Evolutionary conservation across 2,797 vertebrate genomes (phyloP).

Genomic region (Sebastes glaucus): DNA sequence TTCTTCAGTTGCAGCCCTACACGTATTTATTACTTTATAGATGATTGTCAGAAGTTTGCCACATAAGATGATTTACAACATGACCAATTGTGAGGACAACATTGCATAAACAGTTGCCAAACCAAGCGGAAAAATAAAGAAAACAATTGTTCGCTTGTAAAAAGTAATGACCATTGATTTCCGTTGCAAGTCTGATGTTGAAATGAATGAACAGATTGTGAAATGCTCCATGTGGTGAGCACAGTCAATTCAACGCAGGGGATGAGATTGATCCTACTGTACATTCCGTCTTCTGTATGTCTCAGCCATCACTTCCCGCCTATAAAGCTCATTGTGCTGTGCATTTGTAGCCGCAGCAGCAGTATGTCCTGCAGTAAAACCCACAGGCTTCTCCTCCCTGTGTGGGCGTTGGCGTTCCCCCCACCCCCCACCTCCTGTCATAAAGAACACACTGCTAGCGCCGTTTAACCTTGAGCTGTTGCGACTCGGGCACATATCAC

Average conservation of each 20-base stretch:
- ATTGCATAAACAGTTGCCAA: slow-evolving; percentile 34
- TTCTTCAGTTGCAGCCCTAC: background rate
- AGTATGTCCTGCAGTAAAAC: slow-evolving; percentile 45
- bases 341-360: slow-evolving; percentile 11
- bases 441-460: slow-evolving; percentile 43
- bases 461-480: slow-evolving; percentile 79
- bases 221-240: slow-evolving; percentile 49
- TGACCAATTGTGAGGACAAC: background rate
- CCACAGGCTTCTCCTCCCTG: slow-evolving; percentile 12
- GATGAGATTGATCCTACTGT: slow-evolving; percentile 39
- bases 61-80: slow-evolving; percentile 25
- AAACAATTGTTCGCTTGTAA: slow-evolving; percentile 12
- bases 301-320: background rate
- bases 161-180: slow-evolving; percentile 67
- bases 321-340: background rate
- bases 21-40: background rate
- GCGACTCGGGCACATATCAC: slow-evolving; percentile 65
- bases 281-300: slow-evolving; percentile 8
- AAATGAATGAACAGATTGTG: slow-evolving; percentile 50
- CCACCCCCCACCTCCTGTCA: background rate
- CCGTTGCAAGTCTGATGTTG: slow-evolving; percentile 35
- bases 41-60: background rate
- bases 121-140: slow-evolving; percentile 38
- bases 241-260: slow-evolving; percentile 21
- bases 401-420: slow-evolving; percentile 33